Percentiles rank a stretch among this genome's conserved stretches.
Evolutionary conservation across 2,113 vertebrate species (phyloP).

Genomic region (Apodemus speciosus): DNA sequence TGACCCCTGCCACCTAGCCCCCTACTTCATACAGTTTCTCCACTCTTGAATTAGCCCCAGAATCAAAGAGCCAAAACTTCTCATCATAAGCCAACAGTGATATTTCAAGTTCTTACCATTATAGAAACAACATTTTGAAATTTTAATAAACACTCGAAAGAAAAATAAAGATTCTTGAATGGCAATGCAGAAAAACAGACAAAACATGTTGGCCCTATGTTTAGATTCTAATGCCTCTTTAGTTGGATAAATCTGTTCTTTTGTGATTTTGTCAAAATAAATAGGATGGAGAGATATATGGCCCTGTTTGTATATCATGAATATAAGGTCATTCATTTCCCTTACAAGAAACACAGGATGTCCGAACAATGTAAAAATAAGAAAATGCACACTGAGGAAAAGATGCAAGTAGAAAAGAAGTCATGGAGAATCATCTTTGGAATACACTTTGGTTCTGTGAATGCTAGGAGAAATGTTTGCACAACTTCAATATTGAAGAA

Average conservation of each 20-base stretch:
- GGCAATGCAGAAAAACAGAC: not conserved
- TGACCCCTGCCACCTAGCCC: not conserved
- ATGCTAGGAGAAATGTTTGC: not conserved
- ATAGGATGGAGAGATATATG: not conserved
- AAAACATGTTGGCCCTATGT: rapidly evolving
- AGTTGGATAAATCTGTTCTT: not conserved
- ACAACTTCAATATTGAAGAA: not conserved
- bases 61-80: not conserved
- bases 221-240: not conserved
- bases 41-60: not conserved
- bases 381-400: not conserved
- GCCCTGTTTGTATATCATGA: not conserved
- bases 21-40: too few relatives aligned
- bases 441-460: not conserved
- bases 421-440: not conserved
- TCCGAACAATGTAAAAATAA: not conserved
- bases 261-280: not conserved
- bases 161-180: not conserved
- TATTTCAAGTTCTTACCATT: not conserved
- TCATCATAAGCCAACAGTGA: too few relatives aligned
- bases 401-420: not conserved
- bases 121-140: not conserved
- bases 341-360: not conserved
- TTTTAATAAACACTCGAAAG: not conserved
- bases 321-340: not conserved